Conservation (phyloP, 1,140 invertebrate genomes). For the Drosophila lini region DNA sequence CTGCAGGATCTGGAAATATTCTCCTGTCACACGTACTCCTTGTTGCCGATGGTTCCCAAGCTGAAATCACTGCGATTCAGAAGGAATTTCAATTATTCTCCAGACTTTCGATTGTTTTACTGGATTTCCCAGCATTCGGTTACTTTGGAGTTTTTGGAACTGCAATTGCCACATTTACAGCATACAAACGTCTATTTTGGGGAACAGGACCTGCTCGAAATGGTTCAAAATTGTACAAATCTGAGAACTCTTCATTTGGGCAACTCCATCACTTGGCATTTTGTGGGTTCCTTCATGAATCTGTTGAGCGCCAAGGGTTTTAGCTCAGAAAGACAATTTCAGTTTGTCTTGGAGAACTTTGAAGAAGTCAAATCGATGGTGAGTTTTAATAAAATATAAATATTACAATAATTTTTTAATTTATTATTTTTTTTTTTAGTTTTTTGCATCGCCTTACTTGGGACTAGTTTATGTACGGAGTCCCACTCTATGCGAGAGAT, state of each 20-base stretch:
- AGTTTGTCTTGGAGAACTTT: not conserved
- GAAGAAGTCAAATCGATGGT: not conserved
- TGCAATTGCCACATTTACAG: not conserved
- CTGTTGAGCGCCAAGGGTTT: not conserved
- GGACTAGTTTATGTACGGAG: not conserved
- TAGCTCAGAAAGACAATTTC: not conserved
- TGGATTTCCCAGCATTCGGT: not conserved
- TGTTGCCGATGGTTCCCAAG: not conserved
- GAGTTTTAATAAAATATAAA: not conserved
- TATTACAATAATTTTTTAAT: not conserved
- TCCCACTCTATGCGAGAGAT: not conserved
- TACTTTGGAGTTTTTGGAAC: constrained; percentile 5
- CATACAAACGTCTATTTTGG: not conserved
- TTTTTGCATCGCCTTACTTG: not conserved
- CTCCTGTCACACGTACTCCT: not conserved
- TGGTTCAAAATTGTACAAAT: not conserved
- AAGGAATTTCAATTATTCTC: not conserved
- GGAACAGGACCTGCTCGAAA: not conserved
- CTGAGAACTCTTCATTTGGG: not conserved
- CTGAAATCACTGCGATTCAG: constrained; percentile 3
- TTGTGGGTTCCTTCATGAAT: not conserved
- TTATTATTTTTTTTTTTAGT: not conserved
- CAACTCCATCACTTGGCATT: not conserved
- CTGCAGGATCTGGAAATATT: not conserved
- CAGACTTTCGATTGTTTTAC: not conserved